Conservation (phyloP, 92 coral and sea anemone genomes). For the Palythoa caribaeorum region DNA sequence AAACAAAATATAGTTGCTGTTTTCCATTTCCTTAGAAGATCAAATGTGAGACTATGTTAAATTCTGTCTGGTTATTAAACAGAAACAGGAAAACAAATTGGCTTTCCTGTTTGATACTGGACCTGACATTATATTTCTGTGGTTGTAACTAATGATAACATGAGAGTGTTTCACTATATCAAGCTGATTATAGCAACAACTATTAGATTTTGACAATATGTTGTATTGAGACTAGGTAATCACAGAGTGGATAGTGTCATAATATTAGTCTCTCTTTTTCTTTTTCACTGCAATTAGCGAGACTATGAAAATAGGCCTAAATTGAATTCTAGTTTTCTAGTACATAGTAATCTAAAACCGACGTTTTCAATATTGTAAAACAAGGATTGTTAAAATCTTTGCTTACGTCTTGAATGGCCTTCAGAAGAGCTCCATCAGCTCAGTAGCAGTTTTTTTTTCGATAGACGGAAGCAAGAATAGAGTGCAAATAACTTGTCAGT, state of each 20-base stretch:
- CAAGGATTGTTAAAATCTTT: too few species aligned
- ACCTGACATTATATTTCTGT: background rate
- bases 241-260: background rate
- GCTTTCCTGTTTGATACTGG: constrained; percentile 13
- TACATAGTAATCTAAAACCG: too few species aligned
- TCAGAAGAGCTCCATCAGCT: too few species aligned
- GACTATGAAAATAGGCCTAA: too few species aligned
- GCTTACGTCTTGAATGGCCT: too few species aligned
- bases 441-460: too few species aligned
- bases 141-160: background rate
- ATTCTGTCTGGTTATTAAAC: background rate
- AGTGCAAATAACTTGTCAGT: too few species aligned
- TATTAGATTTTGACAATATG: background rate
- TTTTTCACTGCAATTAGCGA: too few species aligned
- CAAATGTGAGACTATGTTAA: background rate
- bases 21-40: background rate
- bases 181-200: background rate
- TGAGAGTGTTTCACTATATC: background rate
- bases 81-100: constrained; percentile 11
- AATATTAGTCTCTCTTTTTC: too few species aligned
- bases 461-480: too few species aligned
- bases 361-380: too few species aligned
- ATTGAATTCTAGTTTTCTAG: too few species aligned
- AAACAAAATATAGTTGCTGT: background rate
- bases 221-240: background rate